Evolutionary conservation across 2,797 vertebrate species (phyloP).

Genomic region (Selene dorsalis): DNA sequence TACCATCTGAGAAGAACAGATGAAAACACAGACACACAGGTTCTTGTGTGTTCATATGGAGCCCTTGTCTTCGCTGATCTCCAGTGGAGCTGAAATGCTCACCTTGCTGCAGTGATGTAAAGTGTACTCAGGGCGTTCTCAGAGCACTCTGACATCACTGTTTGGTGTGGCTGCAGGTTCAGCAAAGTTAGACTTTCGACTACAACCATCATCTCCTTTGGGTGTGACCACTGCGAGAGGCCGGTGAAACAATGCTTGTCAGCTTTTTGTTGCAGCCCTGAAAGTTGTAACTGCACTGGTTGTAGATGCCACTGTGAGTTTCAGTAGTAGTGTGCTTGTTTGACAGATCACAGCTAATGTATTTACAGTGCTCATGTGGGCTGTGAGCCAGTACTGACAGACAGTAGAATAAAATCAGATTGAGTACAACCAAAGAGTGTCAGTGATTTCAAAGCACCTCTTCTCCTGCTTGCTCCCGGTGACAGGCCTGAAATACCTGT

Average conservation of each 20-base stretch:
- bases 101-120: not conserved
- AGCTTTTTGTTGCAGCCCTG: not conserved
- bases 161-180: not conserved
- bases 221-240: not conserved
- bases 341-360: not conserved
- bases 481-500: slow-evolving; percentile 66
- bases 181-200: not conserved
- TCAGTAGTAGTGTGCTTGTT: not conserved
- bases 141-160: not conserved
- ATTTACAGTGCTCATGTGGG: slow-evolving; percentile 11
- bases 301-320: not conserved
- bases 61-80: not conserved
- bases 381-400: not conserved
- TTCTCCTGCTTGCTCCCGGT: slow-evolving; percentile 10
- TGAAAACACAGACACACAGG: not conserved
- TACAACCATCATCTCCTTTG: not conserved
- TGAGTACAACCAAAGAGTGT: not conserved
- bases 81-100: not conserved
- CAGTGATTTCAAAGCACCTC: slow-evolving; percentile 15
- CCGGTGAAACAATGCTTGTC: not conserved
- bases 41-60: not conserved
- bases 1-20: not conserved
- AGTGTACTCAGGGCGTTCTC: not conserved
- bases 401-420: not conserved
- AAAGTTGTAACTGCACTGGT: not conserved